Evolutionary conservation across 1,140 invertebrate species (phyloP), one percentile per base, ranked within the genome.

Genomic region (Lordiphosa clarofinis): DNA sequence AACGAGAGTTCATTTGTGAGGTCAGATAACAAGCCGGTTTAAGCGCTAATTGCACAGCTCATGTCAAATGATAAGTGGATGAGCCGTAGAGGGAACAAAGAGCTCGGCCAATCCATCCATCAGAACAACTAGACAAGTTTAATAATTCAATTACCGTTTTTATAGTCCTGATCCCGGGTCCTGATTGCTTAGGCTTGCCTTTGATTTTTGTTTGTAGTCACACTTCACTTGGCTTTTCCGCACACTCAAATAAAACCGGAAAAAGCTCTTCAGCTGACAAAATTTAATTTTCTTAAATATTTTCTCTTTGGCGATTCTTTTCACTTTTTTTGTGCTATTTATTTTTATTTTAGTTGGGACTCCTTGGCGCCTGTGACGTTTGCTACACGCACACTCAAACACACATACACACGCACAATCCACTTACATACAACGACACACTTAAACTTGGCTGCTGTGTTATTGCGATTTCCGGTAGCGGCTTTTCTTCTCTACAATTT

Each of bases 101-200:
- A 15, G 15, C 15, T 3, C 1, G 15, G 15, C 15, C 15, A 15
- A 15, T 15, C 15, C 15, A 15, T 15, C 15, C 15, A 15, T 15
- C 15, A 15, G 15, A 1, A 15, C 21, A 28, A 7, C 24, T 7
- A 28, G 38, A 46, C 54, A 67, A 71, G 58, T 75, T 75, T 71
- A 57, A 81, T 68, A 58, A 62, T 56, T 72, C 63, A 81, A 82
- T 81, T 81, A 81, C 75, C 75, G 56, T 28, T 81, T 76, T 58
- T 56, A 53, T 42, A 72, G 65, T 68, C 55, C 64, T 65, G 70
- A 56, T 55, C 64, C 24, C 2, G 24, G 60, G 55, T 40, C 71
- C 61, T 42, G 21, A 53, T 56, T 62, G 33, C 53, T 48, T 24
- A 53, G 58, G 37, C 53, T 48, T 24, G 24, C 33, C 52, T 53